A percentile compares a stretch with the other conserved stretches of the same genome.
Evolutionary conservation across 2,888 invertebrate species (phyloP).

Genomic region (Himalopsyche japonica): DNA sequence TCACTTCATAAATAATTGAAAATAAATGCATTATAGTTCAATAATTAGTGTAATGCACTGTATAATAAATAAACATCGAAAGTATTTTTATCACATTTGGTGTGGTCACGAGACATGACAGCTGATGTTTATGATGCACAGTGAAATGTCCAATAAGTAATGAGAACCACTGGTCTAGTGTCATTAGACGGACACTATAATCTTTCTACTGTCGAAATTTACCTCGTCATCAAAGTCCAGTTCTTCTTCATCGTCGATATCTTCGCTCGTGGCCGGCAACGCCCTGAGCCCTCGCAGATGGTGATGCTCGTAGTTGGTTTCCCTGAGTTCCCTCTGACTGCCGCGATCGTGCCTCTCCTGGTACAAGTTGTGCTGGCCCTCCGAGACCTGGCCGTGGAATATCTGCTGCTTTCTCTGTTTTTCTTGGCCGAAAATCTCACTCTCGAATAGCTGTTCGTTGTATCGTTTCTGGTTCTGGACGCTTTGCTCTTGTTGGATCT

Average conservation of each 20-base stretch:
- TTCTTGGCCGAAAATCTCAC: conserved; percentile 11
- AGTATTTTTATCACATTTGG: too few species aligned
- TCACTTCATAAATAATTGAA: too few species aligned
- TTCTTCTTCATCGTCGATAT: conserved; percentile 12
- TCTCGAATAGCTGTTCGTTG: conserved; percentile 9
- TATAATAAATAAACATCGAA: too few species aligned
- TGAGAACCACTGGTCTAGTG: too few species aligned
- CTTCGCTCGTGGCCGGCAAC: conserved; percentile 13
- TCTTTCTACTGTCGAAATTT: neutral
- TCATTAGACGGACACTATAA: too few species aligned
- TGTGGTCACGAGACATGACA: too few species aligned
- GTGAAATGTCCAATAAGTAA: too few species aligned
- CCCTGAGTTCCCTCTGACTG: neutral
- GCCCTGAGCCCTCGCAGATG: conserved; percentile 16
- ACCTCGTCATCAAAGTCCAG: conserved; percentile 37
- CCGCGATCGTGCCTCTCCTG: neutral
- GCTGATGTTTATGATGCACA: too few species aligned
- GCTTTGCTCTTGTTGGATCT: neutral
- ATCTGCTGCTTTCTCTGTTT: conserved; percentile 3
- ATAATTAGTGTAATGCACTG: too few species aligned
- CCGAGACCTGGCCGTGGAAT: neutral
- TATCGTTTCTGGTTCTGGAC: neutral
- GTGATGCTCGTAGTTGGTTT: neutral
- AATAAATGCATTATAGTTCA: too few species aligned
- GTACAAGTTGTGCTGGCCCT: neutral